Evolutionary conservation across 2,888 invertebrate species (phyloP).

Genomic region (Tanaodytes sp.): DNA sequence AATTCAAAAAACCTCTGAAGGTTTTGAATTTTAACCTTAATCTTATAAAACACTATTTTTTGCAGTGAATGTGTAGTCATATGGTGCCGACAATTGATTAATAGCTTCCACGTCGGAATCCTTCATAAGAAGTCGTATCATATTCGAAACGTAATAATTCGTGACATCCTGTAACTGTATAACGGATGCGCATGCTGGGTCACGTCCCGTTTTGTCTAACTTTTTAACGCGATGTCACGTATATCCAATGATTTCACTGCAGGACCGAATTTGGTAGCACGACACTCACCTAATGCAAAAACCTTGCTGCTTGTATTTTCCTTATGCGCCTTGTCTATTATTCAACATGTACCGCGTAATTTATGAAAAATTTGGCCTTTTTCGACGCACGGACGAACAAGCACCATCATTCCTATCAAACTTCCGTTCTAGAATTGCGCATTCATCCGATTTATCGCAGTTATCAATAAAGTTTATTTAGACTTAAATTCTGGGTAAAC

Average conservation of each 20-base stretch:
- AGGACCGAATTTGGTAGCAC: not conserved
- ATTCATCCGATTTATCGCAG: no score
- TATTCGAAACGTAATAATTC: constrained; percentile 63
- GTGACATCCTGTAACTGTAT: constrained; percentile 66
- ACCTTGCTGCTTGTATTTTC: not conserved
- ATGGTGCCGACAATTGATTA: no score
- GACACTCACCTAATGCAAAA: not conserved
- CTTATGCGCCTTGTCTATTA: not conserved
- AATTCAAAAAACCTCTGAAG: no score
- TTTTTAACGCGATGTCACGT: constrained; percentile 66
- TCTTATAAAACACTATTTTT: no score
- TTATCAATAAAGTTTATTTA: no score
- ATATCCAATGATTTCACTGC: constrained; percentile 25
- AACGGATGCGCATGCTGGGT: constrained; percentile 67
- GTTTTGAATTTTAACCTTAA: no score
- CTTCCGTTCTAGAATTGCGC: no score
- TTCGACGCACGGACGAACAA: no score
- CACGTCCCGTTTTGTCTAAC: constrained; percentile 67
- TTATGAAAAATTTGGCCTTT: no score
- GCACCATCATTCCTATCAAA: no score
- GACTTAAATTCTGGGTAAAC: no score
- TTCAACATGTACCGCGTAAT: not conserved
- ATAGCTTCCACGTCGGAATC: constrained; percentile 47
- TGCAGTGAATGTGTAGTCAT: no score
- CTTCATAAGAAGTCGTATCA: constrained; percentile 63